Evolutionary conservation across 2,797 vertebrate species (phyloP).

Genomic region (Sciurus carolinensis): DNA sequence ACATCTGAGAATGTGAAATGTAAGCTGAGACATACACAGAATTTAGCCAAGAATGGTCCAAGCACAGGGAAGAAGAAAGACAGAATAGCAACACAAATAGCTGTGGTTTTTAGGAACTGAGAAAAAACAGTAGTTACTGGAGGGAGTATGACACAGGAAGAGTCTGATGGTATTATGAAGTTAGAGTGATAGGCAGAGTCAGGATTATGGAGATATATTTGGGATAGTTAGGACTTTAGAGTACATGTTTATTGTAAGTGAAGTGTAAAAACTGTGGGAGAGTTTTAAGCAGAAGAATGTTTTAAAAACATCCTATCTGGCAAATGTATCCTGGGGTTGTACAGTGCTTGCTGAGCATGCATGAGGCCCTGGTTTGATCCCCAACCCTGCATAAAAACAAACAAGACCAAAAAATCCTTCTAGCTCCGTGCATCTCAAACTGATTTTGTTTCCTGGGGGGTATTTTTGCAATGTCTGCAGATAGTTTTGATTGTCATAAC

Average conservation of each 20-base stretch:
- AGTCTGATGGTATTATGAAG: neutral
- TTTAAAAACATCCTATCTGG: neutral
- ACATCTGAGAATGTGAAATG: slow-evolving; percentile 16
- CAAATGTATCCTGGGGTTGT: neutral
- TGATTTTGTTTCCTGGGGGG: neutral
- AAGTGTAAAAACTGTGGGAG: slow-evolving; percentile 1
- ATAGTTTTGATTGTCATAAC: slow-evolving; percentile 27
- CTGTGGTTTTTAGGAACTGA: slow-evolving; percentile 29
- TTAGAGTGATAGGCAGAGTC: neutral
- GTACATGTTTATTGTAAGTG: slow-evolving; percentile 22
- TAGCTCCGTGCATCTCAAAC: neutral
- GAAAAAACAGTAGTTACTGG: neutral
- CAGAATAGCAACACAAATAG: slow-evolving; percentile 2
- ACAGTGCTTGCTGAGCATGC: neutral
- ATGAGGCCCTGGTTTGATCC: neutral
- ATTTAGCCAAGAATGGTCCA: neutral
- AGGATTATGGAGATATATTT: neutral
- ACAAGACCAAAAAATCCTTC: neutral
- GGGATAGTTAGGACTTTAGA: slow-evolving; percentile 5
- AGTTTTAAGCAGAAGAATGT: slow-evolving; percentile 30
- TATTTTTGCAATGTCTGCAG: slow-evolving; percentile 41
- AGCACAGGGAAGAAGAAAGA: neutral
- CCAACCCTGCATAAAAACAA: neutral
- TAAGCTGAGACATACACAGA: slow-evolving; percentile 24
- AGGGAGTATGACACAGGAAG: neutral